A percentile compares a stretch with the other conserved stretches of the same genome.
Conservation (phyloP, 2,113 vertebrate genomes). For the Apodemus speciosus region DNA sequence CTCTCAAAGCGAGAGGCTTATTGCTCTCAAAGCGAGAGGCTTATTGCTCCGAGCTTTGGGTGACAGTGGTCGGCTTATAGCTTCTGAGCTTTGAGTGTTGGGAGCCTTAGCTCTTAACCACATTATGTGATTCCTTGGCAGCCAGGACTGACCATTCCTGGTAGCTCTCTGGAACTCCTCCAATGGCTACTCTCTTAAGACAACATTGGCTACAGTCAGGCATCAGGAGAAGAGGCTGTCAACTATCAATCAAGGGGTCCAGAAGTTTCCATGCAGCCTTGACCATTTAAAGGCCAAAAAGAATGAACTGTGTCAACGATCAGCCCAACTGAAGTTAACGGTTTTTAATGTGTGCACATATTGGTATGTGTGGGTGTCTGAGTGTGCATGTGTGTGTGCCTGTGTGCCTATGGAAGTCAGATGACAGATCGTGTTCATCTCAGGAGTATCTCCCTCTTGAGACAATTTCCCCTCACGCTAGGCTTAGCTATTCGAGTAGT, state of each 20-base stretch:
- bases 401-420: neutral
- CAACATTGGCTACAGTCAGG: neutral
- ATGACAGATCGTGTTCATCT: neutral
- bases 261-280: neutral
- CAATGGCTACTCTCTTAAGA: neutral
- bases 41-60: too few species aligned
- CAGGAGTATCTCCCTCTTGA: neutral
- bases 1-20: too few species aligned
- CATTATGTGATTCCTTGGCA: neutral
- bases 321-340: neutral
- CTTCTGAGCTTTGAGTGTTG: neutral
- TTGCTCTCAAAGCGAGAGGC: too few species aligned
- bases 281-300: neutral
- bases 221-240: neutral
- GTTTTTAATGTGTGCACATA: neutral
- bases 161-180: neutral
- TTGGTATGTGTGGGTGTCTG: neutral
- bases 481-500: neutral
- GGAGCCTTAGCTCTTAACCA: neutral
- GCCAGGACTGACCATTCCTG: neutral
- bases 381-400: too few species aligned
- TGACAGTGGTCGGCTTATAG: too few species aligned
- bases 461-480: neutral
- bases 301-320: neutral
- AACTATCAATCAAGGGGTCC: neutral